A percentile compares a stretch with the other conserved stretches of the same genome.
Conservation (phyloP, 1,140 invertebrate genomes). For the Chironomus tepperi region DNA sequence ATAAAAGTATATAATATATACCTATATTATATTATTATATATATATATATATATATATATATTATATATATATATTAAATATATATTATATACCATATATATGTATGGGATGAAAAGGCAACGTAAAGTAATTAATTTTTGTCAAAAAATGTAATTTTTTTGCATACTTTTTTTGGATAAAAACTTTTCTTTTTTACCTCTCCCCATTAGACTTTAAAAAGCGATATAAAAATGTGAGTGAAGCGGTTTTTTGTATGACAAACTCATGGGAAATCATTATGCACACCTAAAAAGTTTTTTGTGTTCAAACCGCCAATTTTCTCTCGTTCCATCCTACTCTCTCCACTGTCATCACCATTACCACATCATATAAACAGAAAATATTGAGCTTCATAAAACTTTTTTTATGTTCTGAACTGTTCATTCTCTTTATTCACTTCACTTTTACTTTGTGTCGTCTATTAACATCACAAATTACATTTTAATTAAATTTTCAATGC, state of each 20-base stretch:
- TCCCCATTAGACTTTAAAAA: background rate
- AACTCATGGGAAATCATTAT: constrained; percentile 10
- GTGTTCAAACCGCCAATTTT: no score
- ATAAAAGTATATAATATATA: no score
- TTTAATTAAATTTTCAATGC: background rate
- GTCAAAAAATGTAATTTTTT: constrained; percentile 1
- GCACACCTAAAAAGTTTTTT: constrained; percentile 5
- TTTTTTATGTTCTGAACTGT: background rate
- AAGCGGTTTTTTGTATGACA: background rate
- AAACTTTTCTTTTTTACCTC: background rate
- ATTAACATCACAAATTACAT: constrained; percentile 22
- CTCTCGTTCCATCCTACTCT: background rate
- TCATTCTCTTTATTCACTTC: background rate
- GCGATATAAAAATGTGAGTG: background rate
- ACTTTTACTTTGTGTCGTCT: background rate
- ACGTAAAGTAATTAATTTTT: constrained; percentile 21
- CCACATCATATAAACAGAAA: background rate
- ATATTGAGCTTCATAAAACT: background rate
- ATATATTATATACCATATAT: no score
- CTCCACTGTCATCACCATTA: background rate
- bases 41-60: no score
- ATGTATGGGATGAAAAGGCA: background rate
- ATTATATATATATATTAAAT: no score
- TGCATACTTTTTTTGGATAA: background rate
- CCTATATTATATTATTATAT: no score